Percentiles rank a stretch among this genome's conserved stretches.
phyloP scores from a whole-genome alignment of 2,888 invertebrate species.

The Tetragonula carbonaria region DNA sequence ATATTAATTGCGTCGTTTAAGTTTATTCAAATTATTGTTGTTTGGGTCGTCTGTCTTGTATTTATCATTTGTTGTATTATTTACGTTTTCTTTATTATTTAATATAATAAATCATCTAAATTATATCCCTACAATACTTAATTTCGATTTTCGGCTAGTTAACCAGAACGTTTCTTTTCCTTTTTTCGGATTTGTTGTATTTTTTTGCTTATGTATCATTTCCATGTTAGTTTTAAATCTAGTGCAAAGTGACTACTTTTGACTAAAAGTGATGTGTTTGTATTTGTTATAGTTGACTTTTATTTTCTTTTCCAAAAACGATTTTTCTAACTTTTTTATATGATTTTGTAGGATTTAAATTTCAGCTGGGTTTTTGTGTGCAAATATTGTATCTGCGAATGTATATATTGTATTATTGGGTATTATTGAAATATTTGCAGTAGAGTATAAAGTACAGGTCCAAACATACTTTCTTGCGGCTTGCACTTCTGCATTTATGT shows the following conservation, averaged over 20 bases:
- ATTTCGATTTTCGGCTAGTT: not conserved
- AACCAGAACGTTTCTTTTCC: constrained; percentile 25
- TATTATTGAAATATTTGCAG: not conserved
- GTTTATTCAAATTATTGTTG: too few relatives aligned
- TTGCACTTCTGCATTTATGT: not conserved
- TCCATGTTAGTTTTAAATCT: constrained; percentile 47
- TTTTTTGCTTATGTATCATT: constrained; percentile 29
- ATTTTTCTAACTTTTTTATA: not conserved
- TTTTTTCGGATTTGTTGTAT: constrained; percentile 36
- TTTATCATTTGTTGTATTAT: too few relatives aligned
- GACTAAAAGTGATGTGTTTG: not conserved
- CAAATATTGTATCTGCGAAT: not conserved
- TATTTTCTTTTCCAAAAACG: not conserved
- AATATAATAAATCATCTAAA: too few relatives aligned
- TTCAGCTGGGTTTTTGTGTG: not conserved
- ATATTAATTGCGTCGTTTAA: too few relatives aligned
- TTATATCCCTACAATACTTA: not conserved
- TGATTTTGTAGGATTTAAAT: not conserved
- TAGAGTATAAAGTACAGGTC: not conserved
- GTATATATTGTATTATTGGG: not conserved
- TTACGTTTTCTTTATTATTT: too few relatives aligned
- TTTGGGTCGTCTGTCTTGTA: too few relatives aligned
- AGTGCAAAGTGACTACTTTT: constrained; percentile 38
- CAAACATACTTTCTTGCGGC: not conserved
- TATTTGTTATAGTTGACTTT: not conserved